Evolutionary conservation across 1,140 invertebrate species (phyloP).

Genomic region (Frieseomelitta varia): DNA sequence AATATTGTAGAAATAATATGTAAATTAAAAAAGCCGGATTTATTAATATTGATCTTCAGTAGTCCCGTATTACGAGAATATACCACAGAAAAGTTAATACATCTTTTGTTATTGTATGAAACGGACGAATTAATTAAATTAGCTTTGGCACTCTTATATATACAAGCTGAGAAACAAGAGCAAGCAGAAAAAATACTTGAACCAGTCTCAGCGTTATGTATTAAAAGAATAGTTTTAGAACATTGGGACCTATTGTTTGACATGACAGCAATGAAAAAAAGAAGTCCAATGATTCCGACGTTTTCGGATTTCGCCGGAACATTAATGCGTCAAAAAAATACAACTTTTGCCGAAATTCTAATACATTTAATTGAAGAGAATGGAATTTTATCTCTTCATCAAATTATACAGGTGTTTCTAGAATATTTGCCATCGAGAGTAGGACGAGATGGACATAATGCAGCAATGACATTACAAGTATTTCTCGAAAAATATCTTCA

Average conservation of each 20-base stretch:
- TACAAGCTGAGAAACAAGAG: slow-evolving; percentile 82
- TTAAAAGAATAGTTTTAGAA: slow-evolving; percentile 76
- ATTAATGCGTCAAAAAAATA: slow-evolving; percentile 81
- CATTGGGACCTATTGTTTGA: slow-evolving; percentile 84
- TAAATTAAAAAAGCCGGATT: slow-evolving; percentile 77
- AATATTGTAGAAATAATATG: slow-evolving; percentile 82
- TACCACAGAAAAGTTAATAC: slow-evolving; percentile 83
- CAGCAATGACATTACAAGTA: slow-evolving; percentile 82
- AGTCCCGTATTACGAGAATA: slow-evolving; percentile 83
- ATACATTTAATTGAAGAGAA: slow-evolving; percentile 78
- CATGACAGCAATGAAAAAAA: slow-evolving; percentile 74
- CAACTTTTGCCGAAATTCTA: slow-evolving; percentile 80
- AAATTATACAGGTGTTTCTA: slow-evolving; percentile 84
- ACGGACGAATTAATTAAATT: slow-evolving; percentile 76
- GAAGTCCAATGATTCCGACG: slow-evolving; percentile 74
- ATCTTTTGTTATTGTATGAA: slow-evolving; percentile 74
- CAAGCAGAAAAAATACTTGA: slow-evolving; percentile 80
- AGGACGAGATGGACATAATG: slow-evolving; percentile 82
- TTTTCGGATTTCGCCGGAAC: slow-evolving; percentile 84
- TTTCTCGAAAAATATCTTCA: slow-evolving; percentile 83
- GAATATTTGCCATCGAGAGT: slow-evolving; percentile 84
- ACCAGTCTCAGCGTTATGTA: slow-evolving; percentile 74
- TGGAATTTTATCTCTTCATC: slow-evolving; percentile 78
- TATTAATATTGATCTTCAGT: slow-evolving; percentile 83
- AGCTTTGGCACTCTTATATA: slow-evolving; percentile 81